These are phyloP conservation scores for Cygnus olor DNA, from an alignment of 2,797 vertebrate species.

Conservation along the genomic window DNA sequence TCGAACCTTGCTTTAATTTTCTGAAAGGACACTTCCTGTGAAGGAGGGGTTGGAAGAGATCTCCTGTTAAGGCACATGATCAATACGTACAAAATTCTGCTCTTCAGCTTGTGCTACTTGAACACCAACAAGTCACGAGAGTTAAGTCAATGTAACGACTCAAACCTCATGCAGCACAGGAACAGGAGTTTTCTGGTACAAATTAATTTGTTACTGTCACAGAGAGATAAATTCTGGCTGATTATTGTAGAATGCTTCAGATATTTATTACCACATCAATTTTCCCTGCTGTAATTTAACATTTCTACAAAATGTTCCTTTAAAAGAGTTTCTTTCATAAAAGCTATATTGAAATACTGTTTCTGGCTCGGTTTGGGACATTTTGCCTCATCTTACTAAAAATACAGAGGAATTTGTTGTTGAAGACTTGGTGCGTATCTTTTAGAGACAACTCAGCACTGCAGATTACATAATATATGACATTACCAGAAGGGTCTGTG, in stretches of 20 bases:
- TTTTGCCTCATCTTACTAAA: constrained; percentile 53
- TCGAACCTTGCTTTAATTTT: constrained; percentile 76
- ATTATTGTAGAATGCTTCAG: neutral
- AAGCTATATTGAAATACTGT: constrained; percentile 26
- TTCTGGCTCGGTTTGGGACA: constrained; percentile 36
- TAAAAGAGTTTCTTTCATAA: constrained; percentile 48
- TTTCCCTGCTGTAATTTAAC: neutral
- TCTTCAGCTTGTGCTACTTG: neutral
- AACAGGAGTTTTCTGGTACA: neutral
- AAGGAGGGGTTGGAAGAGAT: constrained; percentile 15
- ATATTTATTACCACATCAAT: constrained; percentile 4
- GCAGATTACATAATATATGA: neutral
- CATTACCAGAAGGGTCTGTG: neutral
- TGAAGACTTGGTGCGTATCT: constrained; percentile 18
- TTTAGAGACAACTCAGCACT: neutral
- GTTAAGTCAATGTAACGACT: neutral
- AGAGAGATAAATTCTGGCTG: neutral
- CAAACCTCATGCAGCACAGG: neutral
- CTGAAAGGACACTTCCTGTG: constrained; percentile 69
- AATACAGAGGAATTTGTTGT: constrained; percentile 29
- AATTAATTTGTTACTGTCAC: neutral
- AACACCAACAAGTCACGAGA: neutral
- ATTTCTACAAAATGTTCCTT: constrained; percentile 13
- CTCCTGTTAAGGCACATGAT: neutral
- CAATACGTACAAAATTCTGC: neutral